Evolutionary conservation across 2,888 invertebrate genomes (phyloP), one percentile per base, ranked within the genome.

Genomic region (Apotomis betuletana): DNA sequence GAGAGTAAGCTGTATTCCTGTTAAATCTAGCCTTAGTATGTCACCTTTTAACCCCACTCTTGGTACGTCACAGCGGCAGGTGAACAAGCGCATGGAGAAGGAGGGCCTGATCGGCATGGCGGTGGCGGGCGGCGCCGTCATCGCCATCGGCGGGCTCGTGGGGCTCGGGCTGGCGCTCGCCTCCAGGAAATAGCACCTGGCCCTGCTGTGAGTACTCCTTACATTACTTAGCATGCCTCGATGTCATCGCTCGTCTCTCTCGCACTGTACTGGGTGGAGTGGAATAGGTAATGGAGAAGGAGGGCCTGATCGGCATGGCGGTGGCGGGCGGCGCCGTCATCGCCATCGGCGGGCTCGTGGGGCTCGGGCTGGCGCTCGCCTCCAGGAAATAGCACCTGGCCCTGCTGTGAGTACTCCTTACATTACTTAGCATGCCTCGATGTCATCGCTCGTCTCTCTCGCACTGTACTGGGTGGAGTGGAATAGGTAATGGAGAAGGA

Each of bases 91-190:
- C 85, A 97, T 98, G 96, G 97, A 97, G 85, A 97, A 97, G 91
- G 98, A 98, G 86, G 97, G 98, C 12, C 90, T 97, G 69, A 95
- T 97, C 77, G 98, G 98, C 61, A 97, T 98, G 89, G 98, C 98
- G 38, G 95, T 98, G 74, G 97, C 97, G 65, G 97, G 98, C 76
- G 97, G 97, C 77, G 97, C 97, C n/a, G 96, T 97, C 72, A 90
- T 98, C 57, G 97, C 97, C 9, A 87, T 97, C 67, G 97, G 97
- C 67, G 96, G 97, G 69, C 94, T 97, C 67, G 95, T 98, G 36
- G 97, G 97, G 55, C 94, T 98, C 36, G 98, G 97, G 74, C 94
- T 98, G 77, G 97, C 97, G 67, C 93, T 98, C 80, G 94, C 96
- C 44, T 94, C 91, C 89, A 94, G 82, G 84, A 95, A 92, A 90